phyloP scores from a whole-genome alignment of 2,113 vertebrate genomes.

The Psettodes erumei region DNA sequence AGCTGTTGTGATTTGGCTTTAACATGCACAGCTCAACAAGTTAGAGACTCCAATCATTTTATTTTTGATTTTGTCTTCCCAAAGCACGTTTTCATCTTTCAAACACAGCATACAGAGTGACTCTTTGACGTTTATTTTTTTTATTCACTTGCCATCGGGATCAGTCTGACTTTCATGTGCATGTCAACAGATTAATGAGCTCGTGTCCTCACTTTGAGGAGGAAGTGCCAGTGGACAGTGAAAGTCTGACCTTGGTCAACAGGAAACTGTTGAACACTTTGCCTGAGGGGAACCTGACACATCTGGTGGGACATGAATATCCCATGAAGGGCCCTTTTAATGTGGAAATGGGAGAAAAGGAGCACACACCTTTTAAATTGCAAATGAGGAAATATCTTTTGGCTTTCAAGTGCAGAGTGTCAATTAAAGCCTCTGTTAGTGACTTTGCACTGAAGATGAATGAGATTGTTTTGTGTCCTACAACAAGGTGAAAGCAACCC shows the following conservation, averaged over 20 bases:
- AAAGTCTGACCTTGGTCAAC: conserved; percentile 62
- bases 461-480: conserved; percentile 22
- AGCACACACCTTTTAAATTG: conserved; percentile 48
- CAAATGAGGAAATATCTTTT: conserved; percentile 56
- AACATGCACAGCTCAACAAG: neutral
- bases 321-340: conserved; percentile 61
- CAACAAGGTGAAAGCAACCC: neutral
- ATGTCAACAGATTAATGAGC: conserved; percentile 30
- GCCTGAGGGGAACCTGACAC: conserved; percentile 44
- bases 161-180: conserved; percentile 1
- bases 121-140: conserved; percentile 15
- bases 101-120: neutral
- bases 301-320: conserved; percentile 55
- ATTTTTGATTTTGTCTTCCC: neutral
- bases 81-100: neutral
- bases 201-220: conserved; percentile 25
- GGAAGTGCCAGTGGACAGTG: conserved; percentile 36
- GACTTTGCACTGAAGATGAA: conserved; percentile 30
- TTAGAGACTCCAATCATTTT: neutral
- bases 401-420: conserved; percentile 42
- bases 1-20: no score
- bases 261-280: conserved; percentile 55
- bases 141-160: neutral
- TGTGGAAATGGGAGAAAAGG: conserved; percentile 58
- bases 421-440: conserved; percentile 52